Evolutionary conservation across 2,797 vertebrate genomes (phyloP).

Genomic region (Semaprochilodus insignis): DNA sequence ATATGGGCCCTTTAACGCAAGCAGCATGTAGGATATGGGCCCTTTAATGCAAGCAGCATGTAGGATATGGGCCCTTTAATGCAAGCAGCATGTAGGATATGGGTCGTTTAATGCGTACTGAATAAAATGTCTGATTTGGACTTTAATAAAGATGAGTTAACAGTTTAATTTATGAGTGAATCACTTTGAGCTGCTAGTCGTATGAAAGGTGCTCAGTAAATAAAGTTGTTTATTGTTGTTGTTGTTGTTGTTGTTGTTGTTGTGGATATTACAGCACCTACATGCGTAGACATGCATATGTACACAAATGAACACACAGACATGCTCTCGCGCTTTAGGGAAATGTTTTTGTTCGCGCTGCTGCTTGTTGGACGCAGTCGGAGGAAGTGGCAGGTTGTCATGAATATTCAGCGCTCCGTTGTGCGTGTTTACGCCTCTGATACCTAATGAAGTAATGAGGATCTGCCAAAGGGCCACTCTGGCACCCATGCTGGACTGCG

Average conservation of each 20-base stretch:
- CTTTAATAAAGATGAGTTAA: too few relatives aligned
- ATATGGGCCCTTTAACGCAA: too few relatives aligned
- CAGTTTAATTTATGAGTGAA: too few relatives aligned
- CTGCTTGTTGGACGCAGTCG: conserved; percentile 43
- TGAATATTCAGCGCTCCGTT: conserved; percentile 54
- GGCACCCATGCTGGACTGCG: not conserved
- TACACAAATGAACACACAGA: conserved; percentile 5
- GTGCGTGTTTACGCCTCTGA: conserved; percentile 14
- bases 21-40: too few relatives aligned
- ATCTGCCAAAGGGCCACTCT: not conserved
- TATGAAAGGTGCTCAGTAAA: too few relatives aligned
- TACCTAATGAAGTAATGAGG: conserved; percentile 27
- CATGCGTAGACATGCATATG: conserved; percentile 55
- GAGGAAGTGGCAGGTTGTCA: conserved; percentile 53
- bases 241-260: not conserved
- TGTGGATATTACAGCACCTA: conserved; percentile 10
- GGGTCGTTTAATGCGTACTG: too few relatives aligned
- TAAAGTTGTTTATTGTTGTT: not conserved
- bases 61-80: too few relatives aligned
- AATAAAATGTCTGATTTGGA: too few relatives aligned
- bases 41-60: too few relatives aligned
- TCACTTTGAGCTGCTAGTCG: too few relatives aligned
- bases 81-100: too few relatives aligned
- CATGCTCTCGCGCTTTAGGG: conserved; percentile 13
- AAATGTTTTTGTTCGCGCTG: conserved; percentile 34